These are phyloP conservation scores for Hippocampus guttulatus DNA, from an alignment of 2,113 vertebrate genomes.

Conservation along the genomic window DNA sequence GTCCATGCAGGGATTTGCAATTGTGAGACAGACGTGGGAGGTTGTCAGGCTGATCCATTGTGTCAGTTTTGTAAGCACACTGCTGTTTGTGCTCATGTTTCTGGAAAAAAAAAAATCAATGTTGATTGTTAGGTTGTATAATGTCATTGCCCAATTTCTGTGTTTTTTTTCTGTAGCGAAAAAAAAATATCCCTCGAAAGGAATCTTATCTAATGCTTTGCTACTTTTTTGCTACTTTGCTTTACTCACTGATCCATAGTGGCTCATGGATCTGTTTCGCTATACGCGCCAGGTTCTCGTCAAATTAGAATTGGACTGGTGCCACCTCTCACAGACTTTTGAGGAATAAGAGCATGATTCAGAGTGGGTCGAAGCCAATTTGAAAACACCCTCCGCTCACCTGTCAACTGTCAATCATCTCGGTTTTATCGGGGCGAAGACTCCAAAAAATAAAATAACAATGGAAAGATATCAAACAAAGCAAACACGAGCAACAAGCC, in stretches of 20 bases:
- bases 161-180: not conserved
- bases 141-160: constrained; percentile 9
- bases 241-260: not conserved
- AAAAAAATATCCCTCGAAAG: not conserved
- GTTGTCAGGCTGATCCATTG: constrained; percentile 2
- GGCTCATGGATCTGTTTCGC: constrained; percentile 2
- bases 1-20: not conserved
- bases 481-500: no score
- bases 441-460: no score
- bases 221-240: constrained; percentile 4
- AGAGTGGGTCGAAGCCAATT: constrained; percentile 36
- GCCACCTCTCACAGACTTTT: constrained; percentile 6
- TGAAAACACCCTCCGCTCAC: no score
- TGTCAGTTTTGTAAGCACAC: not conserved
- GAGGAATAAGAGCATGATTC: constrained; percentile 26
- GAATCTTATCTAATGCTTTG: constrained; percentile 16
- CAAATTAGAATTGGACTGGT: constrained; percentile 5
- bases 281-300: not conserved
- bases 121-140: constrained; percentile 2
- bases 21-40: constrained; percentile 10
- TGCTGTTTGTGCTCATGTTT: not conserved
- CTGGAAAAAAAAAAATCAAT: not conserved
- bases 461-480: no score
- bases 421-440: no score
- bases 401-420: no score